Evolutionary conservation across 2,888 invertebrate genomes (phyloP), one percentile per base, ranked within the genome.

Genomic region (Lochmaea crataegi): DNA sequence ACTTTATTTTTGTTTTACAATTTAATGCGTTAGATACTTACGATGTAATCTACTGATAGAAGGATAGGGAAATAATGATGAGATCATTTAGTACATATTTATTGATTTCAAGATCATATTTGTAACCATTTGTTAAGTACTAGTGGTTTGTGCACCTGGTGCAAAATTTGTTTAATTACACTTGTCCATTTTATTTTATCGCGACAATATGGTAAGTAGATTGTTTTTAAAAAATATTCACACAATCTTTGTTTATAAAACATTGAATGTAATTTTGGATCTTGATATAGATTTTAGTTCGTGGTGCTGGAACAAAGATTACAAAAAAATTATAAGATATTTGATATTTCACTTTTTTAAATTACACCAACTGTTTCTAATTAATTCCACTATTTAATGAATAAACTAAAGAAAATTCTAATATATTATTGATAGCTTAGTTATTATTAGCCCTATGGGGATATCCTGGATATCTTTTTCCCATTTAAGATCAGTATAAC

Each of bases 1-100:
- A 53, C 51, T 16, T 16, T 53, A 53, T 16, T 53, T 53, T 53
- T 16, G 16, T 53, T 53, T 16, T n/a, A 9, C 51, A 53, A 16
- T 53, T n/a, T 53, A 16, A 53, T 16, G 51, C 9, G 0, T 53
- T 53, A 26, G 14, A 58, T 26, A 38, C 6, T 57, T 18, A 22
- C 14, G 22, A 26, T 57, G 5, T 32, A 57, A 56, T 65, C 51
- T 58, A 63, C 63, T 69, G 68, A 69, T 70, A 64, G n/a, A 42
- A 38, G 60, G 18, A 63, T 61, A n/a, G 38, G 61, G 18, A 16
- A 42, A 41, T 16, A 9, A 41, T 61, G 63, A 64, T 70, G 69
- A 64, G 64, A 70, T 70, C 64, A 64, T 70, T 16, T 38, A 42
- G 12, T 56, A 38, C 64, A 70, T 70, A 70, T 70, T 70, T 70